A percentile compares a stretch with the other conserved stretches of the same genome.
These are phyloP conservation scores for Proterorhinus semilunaris DNA, from an alignment of 2,113 vertebrate genomes.

Conservation along the genomic window DNA sequence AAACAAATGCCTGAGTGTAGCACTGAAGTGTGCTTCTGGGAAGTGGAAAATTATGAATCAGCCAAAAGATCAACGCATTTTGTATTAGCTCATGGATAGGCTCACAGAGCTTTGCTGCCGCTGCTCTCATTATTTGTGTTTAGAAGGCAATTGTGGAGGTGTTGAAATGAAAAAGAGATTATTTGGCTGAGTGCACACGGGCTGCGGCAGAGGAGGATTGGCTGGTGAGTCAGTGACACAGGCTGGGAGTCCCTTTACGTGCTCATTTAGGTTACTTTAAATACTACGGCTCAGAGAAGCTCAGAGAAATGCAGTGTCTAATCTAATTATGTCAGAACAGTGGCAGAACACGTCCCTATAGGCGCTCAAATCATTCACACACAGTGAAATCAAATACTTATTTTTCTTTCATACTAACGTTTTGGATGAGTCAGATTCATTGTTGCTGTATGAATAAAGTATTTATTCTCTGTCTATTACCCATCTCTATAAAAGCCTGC, in stretches of 20 bases:
- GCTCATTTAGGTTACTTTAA: conserved; percentile 57
- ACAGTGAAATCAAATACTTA: neutral
- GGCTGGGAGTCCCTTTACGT: conserved; percentile 57
- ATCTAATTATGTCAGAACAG: conserved; percentile 42
- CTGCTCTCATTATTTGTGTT: conserved; percentile 66
- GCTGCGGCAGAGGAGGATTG: conserved; percentile 57
- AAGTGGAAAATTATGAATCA: conserved; percentile 54
- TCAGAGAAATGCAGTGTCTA: conserved; percentile 45
- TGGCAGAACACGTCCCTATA: conserved; percentile 28
- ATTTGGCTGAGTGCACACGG: conserved; percentile 58
- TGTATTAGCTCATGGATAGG: conserved; percentile 32
- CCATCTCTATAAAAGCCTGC: neutral
- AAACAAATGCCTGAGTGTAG: conserved; percentile 36
- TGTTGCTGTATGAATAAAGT: neutral
- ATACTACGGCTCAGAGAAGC: conserved; percentile 52
- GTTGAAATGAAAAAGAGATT: conserved; percentile 71
- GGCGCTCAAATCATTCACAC: conserved; percentile 3
- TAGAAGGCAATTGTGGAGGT: conserved; percentile 67
- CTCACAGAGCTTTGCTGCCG: conserved; percentile 50
- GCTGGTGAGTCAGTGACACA: conserved; percentile 67
- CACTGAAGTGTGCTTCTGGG: conserved; percentile 30
- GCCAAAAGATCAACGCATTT: conserved; percentile 56
- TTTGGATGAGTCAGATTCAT: too few species aligned
- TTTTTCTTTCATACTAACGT: neutral
- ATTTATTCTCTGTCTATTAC: neutral